These are phyloP conservation scores for Pipistrellus pipistrellus DNA, from an alignment of 2,797 vertebrate species.

Conservation along the genomic window DNA sequence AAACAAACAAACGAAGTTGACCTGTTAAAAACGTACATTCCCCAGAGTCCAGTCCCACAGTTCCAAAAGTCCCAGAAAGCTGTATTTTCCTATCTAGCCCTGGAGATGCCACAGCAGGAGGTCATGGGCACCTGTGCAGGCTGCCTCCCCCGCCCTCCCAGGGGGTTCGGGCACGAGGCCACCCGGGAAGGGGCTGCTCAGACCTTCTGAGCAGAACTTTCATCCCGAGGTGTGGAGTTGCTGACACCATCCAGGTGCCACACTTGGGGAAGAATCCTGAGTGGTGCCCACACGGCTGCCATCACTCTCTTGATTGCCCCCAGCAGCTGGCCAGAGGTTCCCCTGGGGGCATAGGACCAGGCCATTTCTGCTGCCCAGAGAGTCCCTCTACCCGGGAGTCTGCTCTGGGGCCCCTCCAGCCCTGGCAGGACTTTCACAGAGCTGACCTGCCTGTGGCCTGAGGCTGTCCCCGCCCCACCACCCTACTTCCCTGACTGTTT, in stretches of 20 bases:
- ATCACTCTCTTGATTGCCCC: neutral
- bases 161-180: neutral
- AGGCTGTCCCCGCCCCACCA: accelerated
- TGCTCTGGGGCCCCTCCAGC: neutral
- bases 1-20: too few species aligned
- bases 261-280: neutral
- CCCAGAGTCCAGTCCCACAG: neutral
- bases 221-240: neutral
- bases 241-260: accelerated
- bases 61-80: too few species aligned
- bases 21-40: neutral
- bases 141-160: accelerated
- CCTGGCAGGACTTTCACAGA: neutral
- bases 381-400: neutral
- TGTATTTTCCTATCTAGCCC: accelerated
- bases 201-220: neutral
- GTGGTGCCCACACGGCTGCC: neutral
- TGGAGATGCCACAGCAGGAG: too few species aligned
- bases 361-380: too few species aligned
- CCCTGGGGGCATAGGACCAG: neutral
- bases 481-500: neutral
- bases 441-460: accelerated
- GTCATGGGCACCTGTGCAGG: neutral
- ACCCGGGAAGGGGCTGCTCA: accelerated
- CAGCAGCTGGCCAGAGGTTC: neutral